Conservation (phyloP, 2,113 vertebrate species). For the Phalacrocorax brasilianus region DNA sequence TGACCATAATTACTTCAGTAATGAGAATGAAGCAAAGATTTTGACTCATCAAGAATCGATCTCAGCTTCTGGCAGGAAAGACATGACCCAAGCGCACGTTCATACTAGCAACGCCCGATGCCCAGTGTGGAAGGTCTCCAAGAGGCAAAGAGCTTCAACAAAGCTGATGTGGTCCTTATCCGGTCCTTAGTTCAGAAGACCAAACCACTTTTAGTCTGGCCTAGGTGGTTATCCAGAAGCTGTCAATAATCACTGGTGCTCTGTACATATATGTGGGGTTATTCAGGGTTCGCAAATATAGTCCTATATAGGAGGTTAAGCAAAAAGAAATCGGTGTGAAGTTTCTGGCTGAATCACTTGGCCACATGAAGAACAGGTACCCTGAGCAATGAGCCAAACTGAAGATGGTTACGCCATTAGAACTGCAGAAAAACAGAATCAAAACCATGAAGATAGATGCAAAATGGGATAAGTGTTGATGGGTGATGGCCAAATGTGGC, state of each 20-base stretch:
- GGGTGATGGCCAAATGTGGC: background rate
- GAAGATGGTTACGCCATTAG: background rate
- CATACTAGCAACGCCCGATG: background rate
- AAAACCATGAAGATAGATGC: background rate
- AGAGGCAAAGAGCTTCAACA: background rate
- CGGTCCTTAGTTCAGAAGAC: background rate
- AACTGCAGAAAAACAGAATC: background rate
- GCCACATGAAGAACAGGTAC: background rate
- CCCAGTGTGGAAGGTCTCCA: background rate
- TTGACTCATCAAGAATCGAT: background rate
- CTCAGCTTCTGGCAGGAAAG: background rate
- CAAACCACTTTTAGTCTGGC: background rate
- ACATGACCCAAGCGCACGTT: background rate
- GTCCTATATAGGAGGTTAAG: background rate
- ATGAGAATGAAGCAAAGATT: background rate
- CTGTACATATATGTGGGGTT: rapidly evolving
- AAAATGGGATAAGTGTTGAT: background rate
- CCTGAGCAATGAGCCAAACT: background rate
- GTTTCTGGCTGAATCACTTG: background rate
- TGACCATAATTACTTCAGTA: background rate
- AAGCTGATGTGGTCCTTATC: background rate
- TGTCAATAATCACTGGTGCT: background rate
- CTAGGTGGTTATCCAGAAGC: background rate
- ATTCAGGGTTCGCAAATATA: background rate
- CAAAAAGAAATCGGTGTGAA: background rate